Evolutionary conservation across 2,888 invertebrate genomes (phyloP).

Genomic region (Protophormia terraenovae): DNA sequence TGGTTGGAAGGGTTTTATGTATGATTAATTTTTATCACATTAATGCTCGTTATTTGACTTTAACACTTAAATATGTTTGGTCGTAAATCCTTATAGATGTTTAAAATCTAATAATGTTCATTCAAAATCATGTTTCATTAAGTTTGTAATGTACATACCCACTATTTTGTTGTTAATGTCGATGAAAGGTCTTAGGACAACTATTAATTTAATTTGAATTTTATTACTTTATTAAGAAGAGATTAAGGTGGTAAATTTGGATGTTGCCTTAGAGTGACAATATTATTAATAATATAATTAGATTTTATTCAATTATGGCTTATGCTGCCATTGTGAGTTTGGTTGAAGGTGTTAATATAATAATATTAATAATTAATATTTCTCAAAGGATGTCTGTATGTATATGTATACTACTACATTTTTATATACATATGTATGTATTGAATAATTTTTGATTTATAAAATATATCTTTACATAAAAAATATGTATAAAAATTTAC

Average conservation of each 20-base stretch:
- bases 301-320: no score
- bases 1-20: conserved; percentile 10
- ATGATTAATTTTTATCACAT: conserved; percentile 42
- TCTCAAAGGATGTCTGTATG: no score
- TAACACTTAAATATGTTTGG: conserved; percentile 20
- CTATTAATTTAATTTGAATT: background rate
- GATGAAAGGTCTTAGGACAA: background rate
- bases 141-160: background rate
- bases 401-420: no score
- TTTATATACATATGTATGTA: no score
- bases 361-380: no score
- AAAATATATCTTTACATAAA: no score
- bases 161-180: background rate
- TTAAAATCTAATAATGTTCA: background rate
- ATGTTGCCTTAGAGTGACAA: no score
- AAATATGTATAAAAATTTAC: no score
- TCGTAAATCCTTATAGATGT: conserved; percentile 14
- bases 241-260: background rate
- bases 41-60: conserved; percentile 31
- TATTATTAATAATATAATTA: no score
- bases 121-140: background rate
- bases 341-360: no score
- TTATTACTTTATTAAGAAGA: background rate
- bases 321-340: no score
- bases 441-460: no score